Evolutionary conservation across 2,113 vertebrate genomes (phyloP), one percentile per base, ranked within the genome.

Genomic region (Raphicerus campestris): DNA sequence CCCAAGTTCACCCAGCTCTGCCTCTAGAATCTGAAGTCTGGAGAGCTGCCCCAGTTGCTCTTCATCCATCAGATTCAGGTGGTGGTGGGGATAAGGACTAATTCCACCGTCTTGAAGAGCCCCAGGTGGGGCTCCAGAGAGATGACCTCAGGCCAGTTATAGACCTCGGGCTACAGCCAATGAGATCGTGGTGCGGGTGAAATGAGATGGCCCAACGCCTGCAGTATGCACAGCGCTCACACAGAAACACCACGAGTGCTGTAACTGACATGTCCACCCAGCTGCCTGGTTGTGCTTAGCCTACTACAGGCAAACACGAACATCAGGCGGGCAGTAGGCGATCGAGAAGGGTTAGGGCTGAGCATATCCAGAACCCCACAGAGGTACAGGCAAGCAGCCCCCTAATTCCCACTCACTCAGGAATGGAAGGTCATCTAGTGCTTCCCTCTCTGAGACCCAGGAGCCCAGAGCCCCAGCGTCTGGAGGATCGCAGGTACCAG

Each of bases 201-300:
- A 39, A 2, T 4, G 14, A 35, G 84, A 26, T 1, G 11, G 39
- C 6, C 17, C 16, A 55, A 85, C 4, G 7, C 26, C 42, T 7
- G 14, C 10, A 8, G 35, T 1, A 20, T 1, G 1, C 0, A 6
- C 10, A 32, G 80, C n/a, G 2, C 7, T 11, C 35, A 30, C 63
- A 51, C 42, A 3, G 30, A 30, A 39, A 47, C 51, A 51, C 17
- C 30, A 2, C 0, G 22, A 4, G 3, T 15, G 47, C 47, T 7
- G 49, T 6, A 60, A 42, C 11, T 3, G 58, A 22, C 16, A 5
- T 2, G 35, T 17, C 51, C n/a, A 8, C 10, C 66, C 20, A 28
- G n/a, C 20, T 2, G 24, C 0, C 15, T 35, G 55, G 55, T 53
- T 80, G 24, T 47, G 60, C 75, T 95, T 35, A 53, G 2, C 15